These are phyloP conservation scores for Ochotona princeps DNA, from an alignment of 2,113 vertebrate genomes.

Conservation along the genomic window DNA sequence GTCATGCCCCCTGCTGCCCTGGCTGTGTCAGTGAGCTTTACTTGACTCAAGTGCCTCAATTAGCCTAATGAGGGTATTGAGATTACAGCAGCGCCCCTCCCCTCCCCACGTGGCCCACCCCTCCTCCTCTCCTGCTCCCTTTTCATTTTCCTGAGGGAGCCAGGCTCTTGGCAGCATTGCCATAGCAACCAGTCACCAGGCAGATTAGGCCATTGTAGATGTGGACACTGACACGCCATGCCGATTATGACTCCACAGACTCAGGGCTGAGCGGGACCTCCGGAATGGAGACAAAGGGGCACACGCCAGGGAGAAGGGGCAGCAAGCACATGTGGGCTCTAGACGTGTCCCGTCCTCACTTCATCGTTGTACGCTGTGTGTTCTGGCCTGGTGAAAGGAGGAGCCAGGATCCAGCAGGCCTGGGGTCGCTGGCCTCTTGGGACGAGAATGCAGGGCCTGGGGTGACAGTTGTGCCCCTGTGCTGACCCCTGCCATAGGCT, in stretches of 20 bases:
- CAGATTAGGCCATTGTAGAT: slow-evolving; percentile 24
- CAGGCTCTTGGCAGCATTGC: slow-evolving; percentile 45
- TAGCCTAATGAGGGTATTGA: slow-evolving; percentile 40
- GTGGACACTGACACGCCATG: slow-evolving; percentile 51
- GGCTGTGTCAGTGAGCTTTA: background rate
- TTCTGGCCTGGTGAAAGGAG: background rate
- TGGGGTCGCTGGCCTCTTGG: background rate
- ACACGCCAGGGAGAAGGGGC: background rate
- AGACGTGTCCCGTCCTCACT: background rate
- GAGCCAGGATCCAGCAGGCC: background rate
- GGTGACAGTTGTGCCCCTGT: background rate
- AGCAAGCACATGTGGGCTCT: background rate
- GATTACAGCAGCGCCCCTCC: background rate
- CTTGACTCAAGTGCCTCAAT: background rate
- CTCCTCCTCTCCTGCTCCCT: background rate
- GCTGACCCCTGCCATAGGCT: background rate
- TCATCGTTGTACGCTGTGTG: background rate
- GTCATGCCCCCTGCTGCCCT: background rate
- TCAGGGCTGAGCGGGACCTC: background rate
- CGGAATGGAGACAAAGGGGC: background rate
- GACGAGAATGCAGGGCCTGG: background rate
- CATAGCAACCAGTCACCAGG: slow-evolving; percentile 53
- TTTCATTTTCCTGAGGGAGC: slow-evolving; percentile 40
- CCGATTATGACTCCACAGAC: slow-evolving; percentile 44
- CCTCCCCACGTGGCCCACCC: background rate